phyloP scores from a whole-genome alignment of 2,113 vertebrate genomes.

The Gnathonemus longibarbis region DNA sequence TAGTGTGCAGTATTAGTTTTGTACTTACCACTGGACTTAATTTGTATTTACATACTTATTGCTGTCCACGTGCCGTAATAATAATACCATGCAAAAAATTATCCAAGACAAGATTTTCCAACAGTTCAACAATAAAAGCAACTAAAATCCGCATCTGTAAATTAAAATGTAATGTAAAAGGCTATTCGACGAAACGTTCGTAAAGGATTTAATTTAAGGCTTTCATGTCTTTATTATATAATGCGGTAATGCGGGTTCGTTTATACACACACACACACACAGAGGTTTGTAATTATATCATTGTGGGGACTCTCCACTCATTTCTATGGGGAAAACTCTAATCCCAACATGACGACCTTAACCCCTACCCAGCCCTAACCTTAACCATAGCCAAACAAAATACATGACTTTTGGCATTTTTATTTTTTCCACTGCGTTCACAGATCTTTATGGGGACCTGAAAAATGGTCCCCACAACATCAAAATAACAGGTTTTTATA shows the following conservation, averaged over 20 bases:
- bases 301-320: too few species aligned
- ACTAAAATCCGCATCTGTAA: neutral
- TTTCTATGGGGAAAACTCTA: too few species aligned
- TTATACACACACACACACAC: too few species aligned
- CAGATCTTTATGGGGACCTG: too few species aligned
- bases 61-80: slow-evolving; percentile 1
- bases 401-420: too few species aligned
- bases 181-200: neutral
- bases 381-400: too few species aligned
- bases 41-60: slow-evolving; percentile 17
- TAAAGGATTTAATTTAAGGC: neutral
- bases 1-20: neutral
- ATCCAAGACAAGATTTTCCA: neutral
- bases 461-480: too few species aligned
- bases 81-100: neutral
- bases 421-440: too few species aligned
- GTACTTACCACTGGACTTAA: slow-evolving; percentile 11
- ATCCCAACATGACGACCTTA: too few species aligned
- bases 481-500: too few species aligned
- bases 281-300: too few species aligned
- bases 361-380: too few species aligned
- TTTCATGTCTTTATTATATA: neutral
- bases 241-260: neutral
- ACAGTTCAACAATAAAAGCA: neutral
- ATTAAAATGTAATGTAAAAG: neutral